Conservation (phyloP, 2,797 vertebrate genomes). For the Megalops cyprinoides region DNA sequence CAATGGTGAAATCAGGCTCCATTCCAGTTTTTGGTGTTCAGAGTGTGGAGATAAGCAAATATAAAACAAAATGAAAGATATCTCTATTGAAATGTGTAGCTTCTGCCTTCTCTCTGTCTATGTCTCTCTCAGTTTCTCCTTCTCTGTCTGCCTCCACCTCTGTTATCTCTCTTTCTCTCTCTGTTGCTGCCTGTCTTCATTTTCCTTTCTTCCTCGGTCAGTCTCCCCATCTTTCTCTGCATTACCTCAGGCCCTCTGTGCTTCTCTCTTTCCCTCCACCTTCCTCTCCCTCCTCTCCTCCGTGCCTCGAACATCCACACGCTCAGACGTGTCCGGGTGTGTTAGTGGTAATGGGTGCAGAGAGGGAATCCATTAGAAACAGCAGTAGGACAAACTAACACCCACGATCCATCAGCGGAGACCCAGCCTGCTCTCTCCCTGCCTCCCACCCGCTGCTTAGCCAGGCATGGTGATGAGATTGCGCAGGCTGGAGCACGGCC, state of each 20-base stretch:
- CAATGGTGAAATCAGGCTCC: too few species aligned
- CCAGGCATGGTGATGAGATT: background rate
- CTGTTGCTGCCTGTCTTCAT: too few species aligned
- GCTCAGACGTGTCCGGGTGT: background rate
- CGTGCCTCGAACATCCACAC: too few species aligned
- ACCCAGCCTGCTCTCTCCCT: background rate
- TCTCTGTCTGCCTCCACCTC: background rate
- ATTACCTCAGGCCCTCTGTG: too few species aligned
- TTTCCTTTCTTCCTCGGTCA: background rate
- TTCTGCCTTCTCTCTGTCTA: background rate
- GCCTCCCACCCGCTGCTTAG: background rate
- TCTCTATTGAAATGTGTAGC: too few species aligned
- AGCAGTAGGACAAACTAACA: background rate
- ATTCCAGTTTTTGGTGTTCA: too few species aligned
- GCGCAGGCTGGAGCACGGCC: background rate
- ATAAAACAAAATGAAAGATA: too few species aligned
- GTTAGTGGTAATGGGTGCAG: background rate
- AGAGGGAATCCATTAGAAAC: background rate
- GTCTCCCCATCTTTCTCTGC: too few species aligned
- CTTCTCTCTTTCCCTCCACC: background rate
- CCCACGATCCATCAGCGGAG: background rate
- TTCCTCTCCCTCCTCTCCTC: background rate
- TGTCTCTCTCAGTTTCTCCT: conserved; percentile 7
- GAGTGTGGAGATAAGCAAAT: too few species aligned
- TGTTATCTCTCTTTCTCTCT: background rate